Percentiles rank a stretch among this genome's conserved stretches.
Evolutionary conservation across 1,140 invertebrate species (phyloP).

Genomic region (Asbolus verrucosus): DNA sequence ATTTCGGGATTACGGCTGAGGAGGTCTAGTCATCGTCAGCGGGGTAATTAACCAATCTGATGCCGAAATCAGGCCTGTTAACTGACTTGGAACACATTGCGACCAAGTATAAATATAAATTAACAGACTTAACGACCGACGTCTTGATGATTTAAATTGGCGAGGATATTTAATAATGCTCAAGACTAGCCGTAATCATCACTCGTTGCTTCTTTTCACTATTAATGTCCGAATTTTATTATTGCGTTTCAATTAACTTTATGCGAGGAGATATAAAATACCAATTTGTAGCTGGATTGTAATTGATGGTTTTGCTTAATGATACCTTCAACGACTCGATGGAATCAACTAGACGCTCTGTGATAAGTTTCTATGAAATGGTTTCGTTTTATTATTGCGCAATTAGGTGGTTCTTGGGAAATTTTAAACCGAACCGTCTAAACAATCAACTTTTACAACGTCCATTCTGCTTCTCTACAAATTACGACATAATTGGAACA

Average conservation of each 20-base stretch:
- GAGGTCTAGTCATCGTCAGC: constrained; percentile 39
- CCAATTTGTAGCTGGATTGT: constrained; percentile 20
- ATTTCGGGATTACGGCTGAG: constrained; percentile 42
- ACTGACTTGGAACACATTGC: constrained; percentile 41
- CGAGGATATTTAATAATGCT: constrained; percentile 46
- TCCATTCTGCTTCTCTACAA: no score
- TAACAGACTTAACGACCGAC: constrained; percentile 45
- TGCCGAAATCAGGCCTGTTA: constrained; percentile 49
- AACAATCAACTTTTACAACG: no score
- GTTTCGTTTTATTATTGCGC: constrained; percentile 19
- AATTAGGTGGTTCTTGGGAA: constrained; percentile 4
- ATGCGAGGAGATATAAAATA: constrained; percentile 16
- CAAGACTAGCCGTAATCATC: constrained; percentile 39
- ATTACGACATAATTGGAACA: no score
- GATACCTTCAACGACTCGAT: constrained; percentile 6
- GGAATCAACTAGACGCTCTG: constrained; percentile 9
- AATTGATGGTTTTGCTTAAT: constrained; percentile 29
- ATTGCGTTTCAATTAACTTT: constrained; percentile 34
- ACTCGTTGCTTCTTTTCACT: constrained; percentile 26
- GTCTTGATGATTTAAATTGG: constrained; percentile 45
- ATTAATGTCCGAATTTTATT: constrained; percentile 36
- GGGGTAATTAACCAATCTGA: constrained; percentile 49
- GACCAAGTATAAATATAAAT: constrained; percentile 50
- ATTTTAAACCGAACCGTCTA: no score
- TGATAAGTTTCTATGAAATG: constrained; percentile 32